Base-by-base conservation (phyloP, 2,797 vertebrate genomes). In the Sus cebifrons region DNA sequence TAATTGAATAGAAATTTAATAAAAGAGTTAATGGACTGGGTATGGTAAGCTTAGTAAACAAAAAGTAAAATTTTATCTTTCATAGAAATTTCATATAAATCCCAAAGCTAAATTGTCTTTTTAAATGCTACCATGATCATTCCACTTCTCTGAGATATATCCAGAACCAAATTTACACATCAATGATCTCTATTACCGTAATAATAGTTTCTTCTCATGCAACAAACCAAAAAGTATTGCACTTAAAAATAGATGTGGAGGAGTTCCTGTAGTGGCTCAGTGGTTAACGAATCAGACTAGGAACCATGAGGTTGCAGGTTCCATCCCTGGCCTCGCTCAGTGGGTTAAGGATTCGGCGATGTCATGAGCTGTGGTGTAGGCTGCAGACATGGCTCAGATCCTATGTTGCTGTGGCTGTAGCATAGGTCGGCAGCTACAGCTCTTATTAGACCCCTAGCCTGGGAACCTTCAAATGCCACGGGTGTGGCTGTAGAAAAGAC, bases 1-100 rank as follows among this genome's bases (percentile, higher is more conserved):
- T 73, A 29, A 88, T 36, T 87, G 54, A 86, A 77, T 25, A 78
- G 67, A 20, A 81, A 81, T 94, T 96, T 85, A 85, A 89, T 84
- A 27, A 89, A 89, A 89, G 23, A 70, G 58, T 75, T 27, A 44
- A 88, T 68, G n/a, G 40, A 10, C 16, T 79, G 16, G 25, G 14
- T 86, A 75, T 20, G 11, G 68, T 58, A 68, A 91, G 49, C 44
- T 54, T 92, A 29, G 60, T 60, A 49, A 49, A 49, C 79, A 81
- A 88, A 84, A n/a, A 91, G 36, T 17, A 60, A 85, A 74, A 62
- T 58, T 62, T 68, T 65, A 77, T 84, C 6, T 36, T 88, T 84
- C 5, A 60, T 20, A 84, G 40, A 79, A 84, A 85, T 71, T 56
- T 65, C 25, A 73, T 18, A 10, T 73, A 52, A 92, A 89, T 92